These are phyloP conservation scores for Drosophila bipectinata DNA, from an alignment of 1,140 invertebrate species.

Conservation along the genomic window DNA sequence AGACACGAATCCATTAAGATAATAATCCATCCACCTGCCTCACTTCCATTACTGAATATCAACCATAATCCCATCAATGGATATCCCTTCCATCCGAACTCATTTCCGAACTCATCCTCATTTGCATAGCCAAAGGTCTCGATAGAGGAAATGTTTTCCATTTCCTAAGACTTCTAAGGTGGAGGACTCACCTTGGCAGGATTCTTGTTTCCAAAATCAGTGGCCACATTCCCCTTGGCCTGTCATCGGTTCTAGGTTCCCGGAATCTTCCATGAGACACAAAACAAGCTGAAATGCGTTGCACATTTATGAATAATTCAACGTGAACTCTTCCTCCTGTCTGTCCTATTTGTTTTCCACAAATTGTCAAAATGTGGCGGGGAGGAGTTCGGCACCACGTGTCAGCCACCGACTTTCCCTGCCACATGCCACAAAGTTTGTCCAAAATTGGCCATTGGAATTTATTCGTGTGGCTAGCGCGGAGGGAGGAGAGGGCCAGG, in stretches of 20 bases:
- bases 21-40: background rate
- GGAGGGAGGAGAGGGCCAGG: background rate
- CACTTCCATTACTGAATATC: background rate
- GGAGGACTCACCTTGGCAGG: constrained; percentile 14
- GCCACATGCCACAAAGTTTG: constrained; percentile 33
- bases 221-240: constrained; percentile 19
- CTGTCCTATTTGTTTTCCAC: constrained; percentile 20
- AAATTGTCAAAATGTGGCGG: constrained; percentile 56
- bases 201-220: constrained; percentile 10
- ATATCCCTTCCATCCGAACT: constrained; percentile 17
- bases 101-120: constrained; percentile 12
- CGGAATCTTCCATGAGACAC: constrained; percentile 6
- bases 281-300: constrained; percentile 45
- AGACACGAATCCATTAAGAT: background rate
- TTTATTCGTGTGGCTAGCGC: constrained; percentile 38
- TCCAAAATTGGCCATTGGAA: constrained; percentile 48
- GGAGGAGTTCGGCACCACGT: constrained; percentile 45
- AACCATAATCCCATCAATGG: constrained; percentile 14
- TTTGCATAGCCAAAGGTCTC: constrained; percentile 31
- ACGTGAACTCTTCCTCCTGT: constrained; percentile 18
- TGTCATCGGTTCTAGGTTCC: constrained; percentile 29
- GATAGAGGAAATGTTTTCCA: constrained; percentile 10
- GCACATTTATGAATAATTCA: constrained; percentile 63
- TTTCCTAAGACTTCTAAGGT: background rate
- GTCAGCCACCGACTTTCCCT: constrained; percentile 23